phyloP scores from a whole-genome alignment of 2,888 invertebrate genomes.

The Leptinotarsa haldemani region DNA sequence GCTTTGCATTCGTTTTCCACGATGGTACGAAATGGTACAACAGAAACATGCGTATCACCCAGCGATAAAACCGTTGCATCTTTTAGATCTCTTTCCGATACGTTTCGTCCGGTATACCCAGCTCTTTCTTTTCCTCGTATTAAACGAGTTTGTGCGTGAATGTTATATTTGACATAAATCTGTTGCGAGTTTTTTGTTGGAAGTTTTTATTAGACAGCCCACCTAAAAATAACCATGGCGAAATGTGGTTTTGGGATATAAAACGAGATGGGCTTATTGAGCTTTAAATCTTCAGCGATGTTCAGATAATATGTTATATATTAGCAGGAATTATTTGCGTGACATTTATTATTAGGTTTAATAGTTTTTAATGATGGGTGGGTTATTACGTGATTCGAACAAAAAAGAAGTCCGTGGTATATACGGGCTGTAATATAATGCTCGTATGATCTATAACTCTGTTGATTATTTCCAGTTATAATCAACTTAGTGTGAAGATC shows the following conservation, averaged over 20 bases:
- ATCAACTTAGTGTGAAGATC: neutral
- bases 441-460: neutral
- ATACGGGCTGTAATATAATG: neutral
- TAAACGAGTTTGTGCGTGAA: constrained; percentile 36
- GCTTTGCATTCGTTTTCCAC: constrained; percentile 50
- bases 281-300: constrained; percentile 29
- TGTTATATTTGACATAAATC: constrained; percentile 34
- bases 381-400: constrained; percentile 24
- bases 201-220: constrained; percentile 30
- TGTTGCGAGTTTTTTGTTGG: constrained; percentile 20
- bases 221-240: constrained; percentile 9
- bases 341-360: constrained; percentile 49
- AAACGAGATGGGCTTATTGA: constrained; percentile 32
- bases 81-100: constrained; percentile 47
- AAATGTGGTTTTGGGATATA: constrained; percentile 23
- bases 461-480: neutral
- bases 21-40: constrained; percentile 60
- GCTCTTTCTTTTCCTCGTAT: constrained; percentile 18
- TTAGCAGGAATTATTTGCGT: constrained; percentile 45
- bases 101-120: constrained; percentile 31
- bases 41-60: constrained; percentile 55
- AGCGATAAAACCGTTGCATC: constrained; percentile 50
- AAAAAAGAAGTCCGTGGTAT: neutral
- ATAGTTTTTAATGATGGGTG: constrained; percentile 26
- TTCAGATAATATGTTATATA: constrained; percentile 41